Conservation (phyloP, 1,140 invertebrate species). For the Anadara kagoshimensis region DNA sequence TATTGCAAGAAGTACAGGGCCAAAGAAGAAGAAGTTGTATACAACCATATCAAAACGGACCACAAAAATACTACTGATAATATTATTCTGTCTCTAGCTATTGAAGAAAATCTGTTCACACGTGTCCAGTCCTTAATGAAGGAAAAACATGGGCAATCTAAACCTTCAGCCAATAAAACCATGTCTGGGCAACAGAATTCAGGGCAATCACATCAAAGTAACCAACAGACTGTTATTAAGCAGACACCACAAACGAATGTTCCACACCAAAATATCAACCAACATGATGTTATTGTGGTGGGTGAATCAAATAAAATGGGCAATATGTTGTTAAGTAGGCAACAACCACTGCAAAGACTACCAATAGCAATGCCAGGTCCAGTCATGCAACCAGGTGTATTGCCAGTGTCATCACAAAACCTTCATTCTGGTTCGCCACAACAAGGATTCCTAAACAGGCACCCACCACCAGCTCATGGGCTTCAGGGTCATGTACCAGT, state of each 20-base stretch:
- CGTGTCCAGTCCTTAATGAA: constrained; percentile 53
- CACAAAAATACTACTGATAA: constrained; percentile 48
- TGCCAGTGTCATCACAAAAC: background rate
- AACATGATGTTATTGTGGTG: too few species aligned
- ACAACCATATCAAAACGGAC: constrained; percentile 49
- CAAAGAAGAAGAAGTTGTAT: constrained; percentile 53
- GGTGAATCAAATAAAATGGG: too few species aligned
- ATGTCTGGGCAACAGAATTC: background rate
- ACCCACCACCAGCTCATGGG: background rate
- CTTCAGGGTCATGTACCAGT: constrained; percentile 1
- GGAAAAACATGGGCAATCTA: constrained; percentile 33
- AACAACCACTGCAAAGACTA: too few species aligned
- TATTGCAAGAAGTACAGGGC: constrained; percentile 58
- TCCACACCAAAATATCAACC: too few species aligned
- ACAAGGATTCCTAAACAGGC: constrained; percentile 2
- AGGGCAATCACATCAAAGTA: background rate
- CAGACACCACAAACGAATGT: too few species aligned
- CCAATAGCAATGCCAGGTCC: background rate
- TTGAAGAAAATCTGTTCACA: constrained; percentile 60
- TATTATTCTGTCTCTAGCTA: constrained; percentile 57
- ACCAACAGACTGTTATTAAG: background rate
- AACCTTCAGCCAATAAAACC: background rate
- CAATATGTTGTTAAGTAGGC: too few species aligned
- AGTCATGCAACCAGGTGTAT: background rate
- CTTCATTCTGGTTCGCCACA: background rate